Evolutionary conservation across 2,113 vertebrate species (phyloP).

Genomic region (Thalassoma bifasciatum): DNA sequence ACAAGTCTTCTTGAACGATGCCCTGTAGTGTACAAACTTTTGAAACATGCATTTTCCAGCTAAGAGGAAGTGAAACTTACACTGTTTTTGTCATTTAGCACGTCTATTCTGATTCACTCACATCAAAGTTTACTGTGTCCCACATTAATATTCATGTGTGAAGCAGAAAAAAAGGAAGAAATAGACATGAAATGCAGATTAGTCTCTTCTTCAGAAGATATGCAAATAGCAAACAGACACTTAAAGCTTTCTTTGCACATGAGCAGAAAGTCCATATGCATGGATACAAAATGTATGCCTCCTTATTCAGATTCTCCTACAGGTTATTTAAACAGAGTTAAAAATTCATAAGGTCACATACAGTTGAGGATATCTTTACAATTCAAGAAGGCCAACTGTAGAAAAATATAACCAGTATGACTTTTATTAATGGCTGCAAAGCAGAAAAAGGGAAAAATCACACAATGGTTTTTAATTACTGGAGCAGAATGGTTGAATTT

Average conservation of each 20-base stretch:
- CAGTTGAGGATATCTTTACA: conserved; percentile 33
- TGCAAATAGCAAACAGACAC: conserved; percentile 68
- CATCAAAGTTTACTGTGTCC: conserved; percentile 69
- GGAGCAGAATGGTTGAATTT: conserved; percentile 29
- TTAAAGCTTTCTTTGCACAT: conserved; percentile 46
- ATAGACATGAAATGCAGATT: conserved; percentile 73
- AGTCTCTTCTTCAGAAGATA: conserved; percentile 65
- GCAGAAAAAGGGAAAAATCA: conserved; percentile 3
- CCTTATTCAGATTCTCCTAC: conserved; percentile 32
- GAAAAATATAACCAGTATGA: conserved; percentile 24
- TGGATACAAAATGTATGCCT: conserved; percentile 5
- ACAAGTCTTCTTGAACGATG: conserved; percentile 48
- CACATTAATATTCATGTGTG: conserved; percentile 75
- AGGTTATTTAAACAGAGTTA: conserved; percentile 44
- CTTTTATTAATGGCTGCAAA: not conserved
- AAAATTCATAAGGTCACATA: conserved; percentile 47
- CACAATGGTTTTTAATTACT: not conserved
- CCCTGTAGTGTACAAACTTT: conserved; percentile 28
- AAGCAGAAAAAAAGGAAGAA: conserved; percentile 67
- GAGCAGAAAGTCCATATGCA: conserved; percentile 31
- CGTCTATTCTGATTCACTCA: conserved; percentile 60
- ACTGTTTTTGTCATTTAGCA: conserved; percentile 41
- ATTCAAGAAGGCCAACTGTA: conserved; percentile 41
- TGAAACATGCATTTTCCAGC: conserved; percentile 34
- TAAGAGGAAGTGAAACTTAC: conserved; percentile 27